Base-by-base conservation (phyloP, 2,113 vertebrate genomes). In the Laticauda laticaudata region DNA sequence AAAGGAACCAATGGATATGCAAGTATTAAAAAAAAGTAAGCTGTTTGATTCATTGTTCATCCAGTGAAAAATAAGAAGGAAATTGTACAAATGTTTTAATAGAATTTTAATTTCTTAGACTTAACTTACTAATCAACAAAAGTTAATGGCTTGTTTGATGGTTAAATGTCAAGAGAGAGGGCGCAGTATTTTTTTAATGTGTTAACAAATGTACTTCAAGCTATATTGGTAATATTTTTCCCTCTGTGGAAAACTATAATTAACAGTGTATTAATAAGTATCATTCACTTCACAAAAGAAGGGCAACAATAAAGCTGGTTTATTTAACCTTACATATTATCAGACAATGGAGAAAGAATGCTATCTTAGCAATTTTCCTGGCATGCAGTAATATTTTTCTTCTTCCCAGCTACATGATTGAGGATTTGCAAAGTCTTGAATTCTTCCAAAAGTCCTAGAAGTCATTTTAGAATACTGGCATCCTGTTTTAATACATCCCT, bases 121-220 rank as follows among this genome's bases (percentile, higher is more conserved):
- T 85, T 92, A 93, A 94, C 45, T 92, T 94, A 95, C 92, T 88
- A 94, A 95, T 96, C 87, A 92, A 23, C 93, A 94, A 39, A 18
- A 94, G 75, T 90, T 95, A 93, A 93, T 92, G 34, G 93, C 11
- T 94, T 94, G 29, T 93, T 94, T 93, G 75, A 92, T 92, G 57
- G 86, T 85, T 87, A 93, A 95, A 92, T 53, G 45, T 95, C 92
- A 93, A 95, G 87, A 89, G 51, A 18, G 94, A 95, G 94, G 95
- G 45, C 59, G 24, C 81, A 91, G 24, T 64, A 94, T 24, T 94
- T 95, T 93, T 89, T 87, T 91, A 94, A 39, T 24, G 24, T 6
- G 61, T 0, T 48, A 95, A 86, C 15, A 95, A 53, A 92, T 45
- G 34, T 6, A 14, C 14, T 93, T 55, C 89, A 94, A 94, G 87